Conservation (phyloP, 2,888 invertebrate species). For the Melanargia galathea region DNA sequence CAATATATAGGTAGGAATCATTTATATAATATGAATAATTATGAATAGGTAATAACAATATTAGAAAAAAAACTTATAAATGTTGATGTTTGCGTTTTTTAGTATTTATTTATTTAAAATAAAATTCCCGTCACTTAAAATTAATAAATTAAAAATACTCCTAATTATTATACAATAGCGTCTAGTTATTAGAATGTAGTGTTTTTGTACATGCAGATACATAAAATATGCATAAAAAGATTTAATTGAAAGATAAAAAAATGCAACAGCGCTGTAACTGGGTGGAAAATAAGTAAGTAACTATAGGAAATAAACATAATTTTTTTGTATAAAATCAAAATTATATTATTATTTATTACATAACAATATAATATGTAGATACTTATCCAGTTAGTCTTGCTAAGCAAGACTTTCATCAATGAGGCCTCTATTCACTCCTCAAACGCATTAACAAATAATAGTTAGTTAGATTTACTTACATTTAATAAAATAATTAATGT, state of each 20-base stretch:
- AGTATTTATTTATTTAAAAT: neutral
- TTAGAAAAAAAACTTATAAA: slow-evolving; percentile 2
- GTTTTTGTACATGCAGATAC: neutral
- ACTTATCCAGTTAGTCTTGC: too few relatives aligned
- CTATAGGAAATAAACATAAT: too few relatives aligned
- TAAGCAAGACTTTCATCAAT: too few relatives aligned
- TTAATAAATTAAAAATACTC: neutral
- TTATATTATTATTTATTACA: too few relatives aligned
- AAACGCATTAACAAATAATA: too few relatives aligned
- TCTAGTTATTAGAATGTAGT: neutral
- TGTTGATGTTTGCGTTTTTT: neutral
- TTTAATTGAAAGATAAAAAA: neutral
- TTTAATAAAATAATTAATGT: neutral
- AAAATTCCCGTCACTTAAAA: slow-evolving; percentile 5
- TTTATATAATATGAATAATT: slow-evolving; percentile 10
- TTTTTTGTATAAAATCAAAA: too few relatives aligned
- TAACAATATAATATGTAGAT: too few relatives aligned
- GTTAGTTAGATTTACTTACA: neutral
- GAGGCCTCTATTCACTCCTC: too few relatives aligned
- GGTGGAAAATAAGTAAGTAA: too few relatives aligned
- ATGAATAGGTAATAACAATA: too few relatives aligned
- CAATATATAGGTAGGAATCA: slow-evolving; percentile 15
- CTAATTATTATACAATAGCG: neutral
- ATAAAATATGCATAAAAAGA: neutral
- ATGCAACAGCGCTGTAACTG: too few relatives aligned